A percentile compares a stretch with the other conserved stretches of the same genome.
Conservation (phyloP, 2,888 invertebrate genomes). For the Brachylomia viminalis region DNA sequence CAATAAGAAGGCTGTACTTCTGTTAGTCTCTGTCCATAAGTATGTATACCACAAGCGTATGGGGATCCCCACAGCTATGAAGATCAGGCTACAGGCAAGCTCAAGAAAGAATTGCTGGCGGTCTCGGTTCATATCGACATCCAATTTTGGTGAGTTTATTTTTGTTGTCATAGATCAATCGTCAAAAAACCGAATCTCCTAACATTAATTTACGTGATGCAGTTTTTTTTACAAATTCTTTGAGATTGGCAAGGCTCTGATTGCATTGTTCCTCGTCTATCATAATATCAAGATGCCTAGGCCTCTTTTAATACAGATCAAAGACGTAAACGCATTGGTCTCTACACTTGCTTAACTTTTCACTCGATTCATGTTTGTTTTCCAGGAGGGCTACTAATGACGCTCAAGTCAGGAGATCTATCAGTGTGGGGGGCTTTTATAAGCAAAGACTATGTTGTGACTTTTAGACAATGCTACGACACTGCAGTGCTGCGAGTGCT, state of each 20-base stretch:
- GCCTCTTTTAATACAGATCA: too few relatives aligned
- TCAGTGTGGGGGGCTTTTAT: constrained; percentile 7
- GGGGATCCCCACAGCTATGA: constrained; percentile 8
- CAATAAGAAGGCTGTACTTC: not conserved
- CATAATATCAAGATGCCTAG: too few relatives aligned
- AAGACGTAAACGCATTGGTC: not conserved
- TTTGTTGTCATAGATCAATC: not conserved
- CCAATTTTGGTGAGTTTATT: constrained; percentile 7
- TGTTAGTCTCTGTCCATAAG: too few relatives aligned
- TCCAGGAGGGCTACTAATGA: not conserved
- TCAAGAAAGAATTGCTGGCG: constrained; percentile 11
- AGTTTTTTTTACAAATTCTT: not conserved
- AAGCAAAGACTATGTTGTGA: constrained; percentile 2
- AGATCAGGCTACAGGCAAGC: constrained; percentile 13
- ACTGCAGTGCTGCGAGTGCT: too few relatives aligned
- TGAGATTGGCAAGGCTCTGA: not conserved
- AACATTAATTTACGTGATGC: not conserved
- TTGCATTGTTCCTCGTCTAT: not conserved
- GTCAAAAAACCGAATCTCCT: too few relatives aligned
- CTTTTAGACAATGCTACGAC: constrained; percentile 5
- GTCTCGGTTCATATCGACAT: constrained; percentile 1
- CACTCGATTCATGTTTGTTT: not conserved
- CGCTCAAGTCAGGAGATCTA: not conserved
- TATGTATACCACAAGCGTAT: constrained; percentile 3
- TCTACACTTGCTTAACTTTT: not conserved